A percentile compares a stretch with the other conserved stretches of the same genome.
These are phyloP conservation scores for Danionella dracula DNA, from an alignment of 2,797 vertebrate species.

Conservation along the genomic window DNA sequence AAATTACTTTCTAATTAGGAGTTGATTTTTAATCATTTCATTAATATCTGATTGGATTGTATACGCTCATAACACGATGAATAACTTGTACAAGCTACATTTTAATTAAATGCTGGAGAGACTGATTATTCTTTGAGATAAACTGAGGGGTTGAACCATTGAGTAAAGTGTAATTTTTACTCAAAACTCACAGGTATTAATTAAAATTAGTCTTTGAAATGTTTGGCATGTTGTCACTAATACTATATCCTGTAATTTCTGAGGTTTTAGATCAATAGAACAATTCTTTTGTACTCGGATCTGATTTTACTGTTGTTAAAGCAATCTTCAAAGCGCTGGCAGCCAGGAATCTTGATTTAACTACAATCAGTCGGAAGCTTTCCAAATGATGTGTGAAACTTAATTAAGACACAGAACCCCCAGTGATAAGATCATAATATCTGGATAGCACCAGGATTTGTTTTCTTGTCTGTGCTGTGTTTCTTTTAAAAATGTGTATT, in stretches of 20 bases:
- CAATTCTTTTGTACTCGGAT: slow-evolving; percentile 9
- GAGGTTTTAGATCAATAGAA: slow-evolving; percentile 9
- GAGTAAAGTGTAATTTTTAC: too few relatives aligned
- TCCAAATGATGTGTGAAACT: slow-evolving; percentile 21
- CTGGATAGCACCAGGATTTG: slow-evolving; percentile 19
- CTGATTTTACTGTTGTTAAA: slow-evolving; percentile 21
- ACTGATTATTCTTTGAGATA: too few relatives aligned
- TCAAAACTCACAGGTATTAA: too few relatives aligned
- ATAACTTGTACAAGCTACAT: too few relatives aligned
- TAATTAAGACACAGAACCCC: slow-evolving; percentile 22
- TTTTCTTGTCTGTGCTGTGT: slow-evolving; percentile 9
- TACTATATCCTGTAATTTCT: background rate
- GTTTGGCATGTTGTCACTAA: background rate
- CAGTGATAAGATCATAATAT: slow-evolving; percentile 18
- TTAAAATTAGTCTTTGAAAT: background rate
- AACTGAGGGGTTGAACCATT: too few relatives aligned
- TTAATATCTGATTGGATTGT: too few relatives aligned
- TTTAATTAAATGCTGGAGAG: too few relatives aligned
- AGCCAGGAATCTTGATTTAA: slow-evolving; percentile 11
- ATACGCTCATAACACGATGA: too few relatives aligned
- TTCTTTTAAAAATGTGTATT: background rate
- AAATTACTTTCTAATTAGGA: too few relatives aligned
- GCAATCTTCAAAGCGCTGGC: slow-evolving; percentile 21
- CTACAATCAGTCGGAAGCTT: slow-evolving; percentile 8
- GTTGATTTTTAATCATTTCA: too few relatives aligned